Evolutionary conservation across 2,113 vertebrate genomes (phyloP), one percentile per base, ranked within the genome.

Genomic region (Tachysurus vachellii): DNA sequence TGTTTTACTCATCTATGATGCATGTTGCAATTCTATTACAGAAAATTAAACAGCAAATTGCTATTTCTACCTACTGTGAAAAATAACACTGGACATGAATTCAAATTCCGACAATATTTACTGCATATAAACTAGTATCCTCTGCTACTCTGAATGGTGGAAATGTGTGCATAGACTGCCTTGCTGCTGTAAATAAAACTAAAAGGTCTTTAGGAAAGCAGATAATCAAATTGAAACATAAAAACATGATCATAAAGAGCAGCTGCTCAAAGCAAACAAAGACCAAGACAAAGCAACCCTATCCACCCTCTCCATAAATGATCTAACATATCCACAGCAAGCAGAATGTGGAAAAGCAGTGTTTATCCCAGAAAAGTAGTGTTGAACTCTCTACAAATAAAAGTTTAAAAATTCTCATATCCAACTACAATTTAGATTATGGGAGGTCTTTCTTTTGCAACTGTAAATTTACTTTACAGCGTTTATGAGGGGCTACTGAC

Each of bases 251-350:
- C 83, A 81, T 79, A 85, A 83, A 53, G 12, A 53, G 82, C 66
- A 80, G 83, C 77, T 71, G 73, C 53, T 57, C 53, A 73, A 81
- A 73, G 44, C 28, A 88, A 79, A 88, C 83, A 88, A 61, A 53
- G 53, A 56, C 42, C 13, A 31, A 47, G 23, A 76, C n/a, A 87
- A 82, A 36, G 64, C 31, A 21, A 36, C 7, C 23, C 16, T 80
- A 42, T 26, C 9, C 12, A 71, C 26, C 17, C 57, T 6, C 11
- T 73, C 12, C 80, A 75, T 75, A 53, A 75, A 87, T 61, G 0
- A 86, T 80, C 79, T 47, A 79, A 23, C 73, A 86, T n/a, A 36
- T 42, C 9, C n/a, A 70, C 57, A 56, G 21, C 11, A 87, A 62
- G 56, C n/a, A 44, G 42, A 82, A 75, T 53, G 26, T 0, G 44